Evolutionary conservation across 2,888 invertebrate genomes (phyloP), one percentile per base, ranked within the genome.

Genomic region (Morpho deidamia): DNA sequence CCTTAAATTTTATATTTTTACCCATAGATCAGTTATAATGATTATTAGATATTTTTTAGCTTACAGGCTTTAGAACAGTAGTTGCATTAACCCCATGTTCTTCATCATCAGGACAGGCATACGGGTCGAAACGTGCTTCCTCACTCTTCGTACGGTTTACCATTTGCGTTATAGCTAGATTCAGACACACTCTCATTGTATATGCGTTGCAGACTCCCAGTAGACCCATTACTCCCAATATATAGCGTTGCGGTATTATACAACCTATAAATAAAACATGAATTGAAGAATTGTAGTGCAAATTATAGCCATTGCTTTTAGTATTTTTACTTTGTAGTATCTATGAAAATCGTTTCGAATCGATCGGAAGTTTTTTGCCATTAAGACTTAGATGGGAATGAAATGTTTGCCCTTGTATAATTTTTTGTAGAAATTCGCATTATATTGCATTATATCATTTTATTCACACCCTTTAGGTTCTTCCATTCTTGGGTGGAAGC

Each of bases 121-220:
- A 56, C 7, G 79, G 76, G 55, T 82, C 81, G 8, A 57, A 59
- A 50, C 70, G 64, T 2, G 56, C 55, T 1, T 49, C 62, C 38
- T 56, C 62, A 0, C 51, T 54, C 51, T 63, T 72, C 1, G 64
- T 66, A 39, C 63, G 71, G 53, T 78, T 76, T 1, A 93, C 92
- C 92, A 94, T 92, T 67, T 93, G 92, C 0, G 94, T 94, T 56
- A 94, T 94, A n/a, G 94, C 93, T 55, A 94, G 90, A 57, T 94
- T 94, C 10, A 95, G 85, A 56, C 93, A 93, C 1, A 94, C 92
- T 40, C 94, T 87, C 94, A 94, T 94, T 33, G 93, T 93, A 70
- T 94, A 94, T 5, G 94, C 94, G 66, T 94, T 94, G 67, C 93
- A 90, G 2, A 95, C 91, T 3, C 93, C 94, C 8, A 94, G 74